phyloP scores from a whole-genome alignment of 2,888 invertebrate genomes.

The Auanema sp. region DNA sequence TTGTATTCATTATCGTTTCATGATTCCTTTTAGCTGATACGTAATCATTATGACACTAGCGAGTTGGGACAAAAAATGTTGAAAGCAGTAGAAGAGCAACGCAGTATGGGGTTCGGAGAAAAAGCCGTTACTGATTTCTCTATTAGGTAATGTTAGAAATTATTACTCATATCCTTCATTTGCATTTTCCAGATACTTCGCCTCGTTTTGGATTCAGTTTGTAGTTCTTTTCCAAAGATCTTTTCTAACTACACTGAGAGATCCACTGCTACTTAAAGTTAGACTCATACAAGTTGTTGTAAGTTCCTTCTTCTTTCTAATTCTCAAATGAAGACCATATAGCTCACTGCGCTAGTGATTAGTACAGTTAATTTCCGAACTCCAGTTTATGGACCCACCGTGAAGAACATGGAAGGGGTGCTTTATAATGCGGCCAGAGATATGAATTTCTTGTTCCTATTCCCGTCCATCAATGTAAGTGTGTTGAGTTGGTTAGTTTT shows the following conservation, averaged over 20 bases:
- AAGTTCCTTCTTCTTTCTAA: slow-evolving; percentile 63
- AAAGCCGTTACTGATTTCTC: not conserved
- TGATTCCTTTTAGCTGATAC: slow-evolving; percentile 15
- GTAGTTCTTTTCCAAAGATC: slow-evolving; percentile 86
- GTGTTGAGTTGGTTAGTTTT: too few relatives aligned
- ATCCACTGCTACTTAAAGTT: slow-evolving; percentile 86
- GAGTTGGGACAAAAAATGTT: slow-evolving; percentile 23
- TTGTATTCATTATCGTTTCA: not conserved
- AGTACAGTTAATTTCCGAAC: slow-evolving; percentile 46
- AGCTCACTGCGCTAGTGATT: slow-evolving; percentile 47
- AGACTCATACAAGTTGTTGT: slow-evolving; percentile 82
- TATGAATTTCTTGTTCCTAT: slow-evolving; percentile 91
- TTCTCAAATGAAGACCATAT: slow-evolving; percentile 2
- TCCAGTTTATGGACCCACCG: slow-evolving; percentile 30
- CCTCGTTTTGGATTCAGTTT: slow-evolving; percentile 85
- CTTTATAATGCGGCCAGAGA: slow-evolving; percentile 65
- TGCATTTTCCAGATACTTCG: slow-evolving; percentile 72
- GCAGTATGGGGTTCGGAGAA: not conserved
- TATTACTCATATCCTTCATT: not conserved
- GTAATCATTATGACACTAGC: slow-evolving; percentile 22
- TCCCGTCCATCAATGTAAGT: slow-evolving; percentile 87
- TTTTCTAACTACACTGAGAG: slow-evolving; percentile 83
- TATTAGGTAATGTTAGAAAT: not conserved
- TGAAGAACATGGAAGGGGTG: slow-evolving; percentile 54
- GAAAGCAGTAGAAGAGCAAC: slow-evolving; percentile 1